Evolutionary conservation across 2,888 invertebrate species (phyloP).

Genomic region (Troides aeacus): DNA sequence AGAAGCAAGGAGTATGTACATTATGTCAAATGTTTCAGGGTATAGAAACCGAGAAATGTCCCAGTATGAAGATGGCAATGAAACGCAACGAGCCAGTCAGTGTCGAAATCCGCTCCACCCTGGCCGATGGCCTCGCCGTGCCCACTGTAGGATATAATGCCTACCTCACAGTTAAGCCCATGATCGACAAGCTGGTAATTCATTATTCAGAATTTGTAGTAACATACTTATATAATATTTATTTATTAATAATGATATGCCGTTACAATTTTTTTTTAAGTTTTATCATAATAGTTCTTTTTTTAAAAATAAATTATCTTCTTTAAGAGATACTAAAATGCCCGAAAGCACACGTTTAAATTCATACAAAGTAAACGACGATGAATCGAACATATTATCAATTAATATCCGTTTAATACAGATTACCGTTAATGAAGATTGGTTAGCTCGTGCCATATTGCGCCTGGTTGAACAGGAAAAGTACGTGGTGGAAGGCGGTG

Average conservation of each 20-base stretch:
- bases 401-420: constrained; percentile 36
- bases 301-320: no score
- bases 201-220: neutral
- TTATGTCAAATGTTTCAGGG: constrained; percentile 78
- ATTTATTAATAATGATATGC: no score
- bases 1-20: neutral
- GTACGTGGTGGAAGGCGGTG: constrained; percentile 95
- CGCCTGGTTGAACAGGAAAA: constrained; percentile 90
- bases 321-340: no score
- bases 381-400: no score
- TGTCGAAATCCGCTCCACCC: constrained; percentile 84
- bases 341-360: no score
- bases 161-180: constrained; percentile 84
- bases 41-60: constrained; percentile 94
- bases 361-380: no score
- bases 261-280: no score
- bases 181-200: constrained; percentile 87
- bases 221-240: no score
- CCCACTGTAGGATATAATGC: constrained; percentile 93
- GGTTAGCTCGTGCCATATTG: constrained; percentile 90
- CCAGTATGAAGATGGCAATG: constrained; percentile 89
- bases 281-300: no score
- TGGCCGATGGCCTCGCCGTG: constrained; percentile 94
- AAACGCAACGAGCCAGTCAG: constrained; percentile 84
- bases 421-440: constrained; percentile 90